Percentiles rank a stretch among this genome's conserved stretches.
Conservation (phyloP, 2,888 invertebrate genomes). For the Hirtodrosophila trivittata region DNA sequence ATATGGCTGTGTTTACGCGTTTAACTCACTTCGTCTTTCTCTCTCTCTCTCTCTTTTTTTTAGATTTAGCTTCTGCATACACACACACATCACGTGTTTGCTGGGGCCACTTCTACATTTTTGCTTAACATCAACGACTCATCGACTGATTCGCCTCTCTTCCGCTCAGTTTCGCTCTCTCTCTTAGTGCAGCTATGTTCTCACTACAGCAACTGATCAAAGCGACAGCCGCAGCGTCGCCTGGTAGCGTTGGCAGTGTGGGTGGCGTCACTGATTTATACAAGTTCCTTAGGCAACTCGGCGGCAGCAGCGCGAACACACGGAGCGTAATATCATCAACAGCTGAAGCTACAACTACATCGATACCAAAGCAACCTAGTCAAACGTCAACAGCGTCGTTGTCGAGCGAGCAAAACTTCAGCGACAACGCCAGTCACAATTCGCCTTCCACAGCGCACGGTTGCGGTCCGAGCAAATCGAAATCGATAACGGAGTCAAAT, state of each 20-base stretch:
- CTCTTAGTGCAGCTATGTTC: constrained; percentile 59
- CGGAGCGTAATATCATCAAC: constrained; percentile 53
- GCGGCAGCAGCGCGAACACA: constrained; percentile 27
- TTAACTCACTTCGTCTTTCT: not conserved
- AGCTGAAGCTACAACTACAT: constrained; percentile 41
- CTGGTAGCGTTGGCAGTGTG: constrained; percentile 35
- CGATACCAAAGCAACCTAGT: constrained; percentile 66
- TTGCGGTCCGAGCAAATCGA: constrained; percentile 52
- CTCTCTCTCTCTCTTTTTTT: constrained; percentile 9
- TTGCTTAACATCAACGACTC: constrained; percentile 47
- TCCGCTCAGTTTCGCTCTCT: constrained; percentile 16
- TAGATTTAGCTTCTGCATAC: constrained; percentile 20
- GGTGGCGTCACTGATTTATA: constrained; percentile 58
- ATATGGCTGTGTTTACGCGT: not conserved
- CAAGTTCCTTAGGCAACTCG: constrained; percentile 61
- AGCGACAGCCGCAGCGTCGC: constrained; percentile 53
- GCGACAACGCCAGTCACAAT: constrained; percentile 67
- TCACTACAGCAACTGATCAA: constrained; percentile 80
- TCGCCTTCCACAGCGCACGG: constrained; percentile 71
- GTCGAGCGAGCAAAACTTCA: constrained; percentile 57
- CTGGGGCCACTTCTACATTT: constrained; percentile 35
- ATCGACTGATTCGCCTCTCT: constrained; percentile 10
- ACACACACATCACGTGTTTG: constrained; percentile 57
- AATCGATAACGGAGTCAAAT: constrained; percentile 33
- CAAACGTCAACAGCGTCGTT: constrained; percentile 47